Conservation (phyloP, 2,113 vertebrate species). For the Kryptolebias marmoratus region DNA sequence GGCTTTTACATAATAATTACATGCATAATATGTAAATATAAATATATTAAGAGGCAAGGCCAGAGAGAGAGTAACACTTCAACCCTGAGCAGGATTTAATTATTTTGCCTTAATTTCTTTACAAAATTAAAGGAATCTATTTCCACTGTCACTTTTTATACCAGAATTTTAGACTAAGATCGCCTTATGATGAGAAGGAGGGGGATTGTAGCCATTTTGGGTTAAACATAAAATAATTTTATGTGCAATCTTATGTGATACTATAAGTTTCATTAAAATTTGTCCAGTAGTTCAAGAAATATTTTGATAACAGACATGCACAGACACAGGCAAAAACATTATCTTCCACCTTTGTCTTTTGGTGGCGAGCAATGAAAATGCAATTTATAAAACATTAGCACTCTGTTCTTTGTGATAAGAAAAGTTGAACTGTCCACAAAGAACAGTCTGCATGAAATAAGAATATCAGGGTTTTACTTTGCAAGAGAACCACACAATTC, state of each 20-base stretch:
- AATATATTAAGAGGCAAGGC: conserved; percentile 19
- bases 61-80: conserved; percentile 13
- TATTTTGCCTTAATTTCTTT: neutral
- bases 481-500: conserved; percentile 14
- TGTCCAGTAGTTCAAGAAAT: too few relatives aligned
- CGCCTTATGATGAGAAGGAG: too few relatives aligned
- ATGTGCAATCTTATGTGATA: too few relatives aligned
- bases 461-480: conserved; percentile 5
- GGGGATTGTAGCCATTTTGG: too few relatives aligned
- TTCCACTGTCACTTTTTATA: too few relatives aligned
- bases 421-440: neutral
- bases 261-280: too few relatives aligned
- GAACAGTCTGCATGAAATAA: neutral
- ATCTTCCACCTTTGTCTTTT: too few relatives aligned
- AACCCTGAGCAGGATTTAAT: neutral
- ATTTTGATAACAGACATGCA: too few relatives aligned
- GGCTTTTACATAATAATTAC: conserved; percentile 36
- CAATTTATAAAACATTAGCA: neutral
- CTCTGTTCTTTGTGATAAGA: neutral
- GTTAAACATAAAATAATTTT: too few relatives aligned
- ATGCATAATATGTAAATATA: conserved; percentile 27
- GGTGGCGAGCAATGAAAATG: neutral
- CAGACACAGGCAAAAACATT: too few relatives aligned
- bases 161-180: too few relatives aligned
- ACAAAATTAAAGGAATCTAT: neutral